These are phyloP conservation scores for Nothobranchius kuhntae DNA, from an alignment of 2,113 vertebrate genomes.

Conservation along the genomic window DNA sequence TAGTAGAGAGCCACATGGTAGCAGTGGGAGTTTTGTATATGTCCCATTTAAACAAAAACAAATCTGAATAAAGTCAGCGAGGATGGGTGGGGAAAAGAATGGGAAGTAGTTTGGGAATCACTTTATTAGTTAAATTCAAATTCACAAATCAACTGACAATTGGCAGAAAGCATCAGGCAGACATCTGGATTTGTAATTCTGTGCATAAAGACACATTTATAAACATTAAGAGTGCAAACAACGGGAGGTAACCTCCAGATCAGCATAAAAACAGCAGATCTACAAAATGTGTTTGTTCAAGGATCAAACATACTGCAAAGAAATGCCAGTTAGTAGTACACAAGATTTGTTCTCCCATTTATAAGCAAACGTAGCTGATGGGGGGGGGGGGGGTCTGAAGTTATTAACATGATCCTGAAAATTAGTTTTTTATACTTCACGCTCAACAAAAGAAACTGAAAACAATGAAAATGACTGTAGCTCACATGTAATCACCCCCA, in stretches of 20 bases:
- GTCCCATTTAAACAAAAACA: no score
- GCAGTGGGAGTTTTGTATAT: no score
- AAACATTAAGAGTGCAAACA: slow-evolving; percentile 43
- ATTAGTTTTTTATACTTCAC: background rate
- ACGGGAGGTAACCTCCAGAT: slow-evolving; percentile 2
- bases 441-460: slow-evolving; percentile 1
- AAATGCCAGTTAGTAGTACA: slow-evolving; percentile 7
- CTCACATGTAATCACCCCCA: slow-evolving; percentile 3
- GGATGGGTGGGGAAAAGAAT: no score
- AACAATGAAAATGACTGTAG: background rate
- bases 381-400: no score
- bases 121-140: slow-evolving; percentile 63
- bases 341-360: background rate
- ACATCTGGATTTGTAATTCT: slow-evolving; percentile 24
- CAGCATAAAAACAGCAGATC: slow-evolving; percentile 35
- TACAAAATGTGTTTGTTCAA: slow-evolving; percentile 50
- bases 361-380: no score
- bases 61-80: no score
- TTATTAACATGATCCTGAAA: no score
- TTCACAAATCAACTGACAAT: slow-evolving; percentile 38
- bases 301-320: slow-evolving; percentile 17
- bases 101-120: slow-evolving; percentile 26
- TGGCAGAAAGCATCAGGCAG: slow-evolving; percentile 26
- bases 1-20: no score
- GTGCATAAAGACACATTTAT: slow-evolving; percentile 41